Conservation (phyloP, 2,797 vertebrate species). For the Fistularia commersonii region DNA sequence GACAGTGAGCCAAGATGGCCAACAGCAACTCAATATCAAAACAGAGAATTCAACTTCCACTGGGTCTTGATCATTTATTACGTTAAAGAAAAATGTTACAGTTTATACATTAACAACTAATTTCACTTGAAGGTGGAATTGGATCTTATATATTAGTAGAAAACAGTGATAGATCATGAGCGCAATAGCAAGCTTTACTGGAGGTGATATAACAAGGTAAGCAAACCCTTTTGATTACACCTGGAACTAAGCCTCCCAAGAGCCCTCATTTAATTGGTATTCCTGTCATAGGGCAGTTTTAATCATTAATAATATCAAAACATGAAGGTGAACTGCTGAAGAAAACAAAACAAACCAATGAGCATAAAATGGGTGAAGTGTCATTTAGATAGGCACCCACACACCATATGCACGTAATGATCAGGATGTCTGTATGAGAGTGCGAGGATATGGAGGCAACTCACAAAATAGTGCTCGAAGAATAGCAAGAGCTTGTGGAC, state of each 20-base stretch:
- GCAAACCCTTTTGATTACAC: slow-evolving; percentile 43
- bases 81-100: slow-evolving; percentile 85
- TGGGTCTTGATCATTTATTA: slow-evolving; percentile 88
- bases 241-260: slow-evolving; percentile 41
- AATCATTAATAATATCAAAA: slow-evolving; percentile 59
- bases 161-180: slow-evolving; percentile 64
- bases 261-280: slow-evolving; percentile 58
- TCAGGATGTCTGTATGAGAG: neutral
- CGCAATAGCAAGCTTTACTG: slow-evolving; percentile 62
- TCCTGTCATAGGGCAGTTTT: slow-evolving; percentile 52
- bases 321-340: slow-evolving; percentile 11
- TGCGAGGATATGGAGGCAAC: slow-evolving; percentile 20
- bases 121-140: slow-evolving; percentile 74
- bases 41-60: slow-evolving; percentile 22
- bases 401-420: slow-evolving; percentile 13
- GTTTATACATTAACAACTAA: slow-evolving; percentile 88
- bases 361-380: slow-evolving; percentile 38
- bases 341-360: slow-evolving; percentile 10
- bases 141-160: slow-evolving; percentile 74
- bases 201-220: slow-evolving; percentile 53
- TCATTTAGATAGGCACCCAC: slow-evolving; percentile 27
- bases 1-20: slow-evolving; percentile 14
- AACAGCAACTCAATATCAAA: slow-evolving; percentile 23
- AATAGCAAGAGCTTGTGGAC: slow-evolving; percentile 34
- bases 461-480: slow-evolving; percentile 33